Evolutionary conservation across 37 sponge, comb jelly and placozoan genomes (phyloP), one percentile per base, ranked within the genome.

Genomic region (Ianthella basta): DNA sequence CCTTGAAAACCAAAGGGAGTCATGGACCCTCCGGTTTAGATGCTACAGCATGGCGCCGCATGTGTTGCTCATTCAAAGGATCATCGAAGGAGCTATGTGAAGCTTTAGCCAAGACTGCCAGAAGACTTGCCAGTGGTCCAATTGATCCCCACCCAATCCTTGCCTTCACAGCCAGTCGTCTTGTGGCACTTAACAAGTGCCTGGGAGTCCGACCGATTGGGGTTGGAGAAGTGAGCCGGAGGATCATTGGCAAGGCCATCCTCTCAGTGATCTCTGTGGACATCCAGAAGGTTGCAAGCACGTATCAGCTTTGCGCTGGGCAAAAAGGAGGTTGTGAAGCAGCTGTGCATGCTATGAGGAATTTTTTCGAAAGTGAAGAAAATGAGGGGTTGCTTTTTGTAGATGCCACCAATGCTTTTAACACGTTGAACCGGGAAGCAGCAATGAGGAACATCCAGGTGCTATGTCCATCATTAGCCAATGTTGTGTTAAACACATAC

Each of bases 401-500:
- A 14, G 57, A 79, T 13, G 29, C 57, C 67, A 23, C 74, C 19
- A 85, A 86, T 79, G 86, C 80, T 15, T 86, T 80, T 41, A 86
- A 74, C 41, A 40, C 63, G 1, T 32, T 85, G 38, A n/a, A 87
- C 57, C 25, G 88, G 25, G 54, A 82, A 74, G 78, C 78, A 30
- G 88, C 88, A 16, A 61, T 87, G 29, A 40, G 40, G 12, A 87
- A 87, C 74, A 82, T 82, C 64, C 63, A 59, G 15, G 59, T 56
- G 18, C 35, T 67, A 36, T 87, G 83, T 29, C 83, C 83, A 8
- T 30, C 88, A 39, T 18, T 87, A 27, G 65, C 83, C 56, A 72
- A 21, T 13, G 56, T 82, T 27, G 68, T 82, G 41, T 36, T 40
- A 15, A 87, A 87, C 30, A 82, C 88, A 38, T 87, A 82, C 55